Conservation (phyloP, 2,888 invertebrate genomes). For the Caenorhabditis uteleia region DNA sequence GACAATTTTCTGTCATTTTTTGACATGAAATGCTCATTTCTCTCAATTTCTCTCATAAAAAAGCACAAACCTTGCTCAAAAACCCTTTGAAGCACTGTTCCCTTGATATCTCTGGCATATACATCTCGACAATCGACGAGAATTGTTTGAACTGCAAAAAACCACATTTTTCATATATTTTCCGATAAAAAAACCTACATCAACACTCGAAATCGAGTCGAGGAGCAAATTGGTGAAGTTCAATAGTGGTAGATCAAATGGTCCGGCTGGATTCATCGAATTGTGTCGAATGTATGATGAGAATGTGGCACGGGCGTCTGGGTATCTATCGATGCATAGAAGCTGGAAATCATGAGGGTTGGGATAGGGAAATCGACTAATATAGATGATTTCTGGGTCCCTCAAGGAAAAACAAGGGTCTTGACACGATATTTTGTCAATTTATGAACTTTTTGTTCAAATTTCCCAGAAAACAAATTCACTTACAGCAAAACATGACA, state of each 20-base stretch:
- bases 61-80: constrained; percentile 3
- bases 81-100: constrained; percentile 16
- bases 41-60: too few relatives aligned
- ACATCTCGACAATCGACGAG: constrained; percentile 10
- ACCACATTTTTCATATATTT: too few relatives aligned
- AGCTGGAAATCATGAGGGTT: constrained; percentile 10
- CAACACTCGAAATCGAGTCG: constrained; percentile 16
- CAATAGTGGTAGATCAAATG: constrained; percentile 12
- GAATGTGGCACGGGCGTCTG: constrained; percentile 17
- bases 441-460: too few relatives aligned
- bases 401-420: too few relatives aligned
- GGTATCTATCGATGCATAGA: constrained; percentile 29
- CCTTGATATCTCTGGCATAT: constrained; percentile 11
- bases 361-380: not conserved
- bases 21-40: too few relatives aligned
- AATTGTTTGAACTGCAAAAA: constrained; percentile 16
- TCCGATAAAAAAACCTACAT: constrained; percentile 14
- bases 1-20: too few relatives aligned
- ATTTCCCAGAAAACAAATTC: too few relatives aligned
- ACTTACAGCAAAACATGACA: too few relatives aligned
- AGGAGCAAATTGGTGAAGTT: constrained; percentile 27
- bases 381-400: constrained; percentile 3
- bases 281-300: too few relatives aligned
- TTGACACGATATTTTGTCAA: too few relatives aligned
- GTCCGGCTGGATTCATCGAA: not conserved